These are phyloP conservation scores for Gymnodraco acuticeps DNA, from an alignment of 2,797 vertebrate species.

Conservation along the genomic window DNA sequence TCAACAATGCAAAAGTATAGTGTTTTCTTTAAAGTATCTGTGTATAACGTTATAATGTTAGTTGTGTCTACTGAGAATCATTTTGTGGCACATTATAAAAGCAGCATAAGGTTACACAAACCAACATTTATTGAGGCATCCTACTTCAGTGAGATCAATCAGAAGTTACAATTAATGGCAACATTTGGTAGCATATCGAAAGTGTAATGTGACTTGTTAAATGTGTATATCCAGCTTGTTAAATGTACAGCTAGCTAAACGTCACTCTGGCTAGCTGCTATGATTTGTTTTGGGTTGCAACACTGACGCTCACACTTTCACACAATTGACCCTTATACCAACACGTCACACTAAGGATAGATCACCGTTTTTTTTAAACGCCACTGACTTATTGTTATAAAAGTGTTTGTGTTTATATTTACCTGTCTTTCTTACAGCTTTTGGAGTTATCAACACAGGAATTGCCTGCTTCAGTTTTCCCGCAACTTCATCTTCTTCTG, in stretches of 20 bases:
- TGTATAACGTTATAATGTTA: not conserved
- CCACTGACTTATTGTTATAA: fast-evolving
- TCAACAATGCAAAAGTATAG: not conserved
- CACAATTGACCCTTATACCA: conserved; percentile 2
- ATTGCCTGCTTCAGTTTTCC: conserved; percentile 78
- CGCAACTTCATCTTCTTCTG: conserved; percentile 78
- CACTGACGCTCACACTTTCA: not conserved
- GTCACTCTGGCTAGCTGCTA: not conserved
- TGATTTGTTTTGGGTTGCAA: conserved; percentile 23
- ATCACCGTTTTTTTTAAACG: fast-evolving
- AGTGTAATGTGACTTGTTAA: no score
- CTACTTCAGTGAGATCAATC: not conserved
- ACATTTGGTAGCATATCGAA: not conserved
- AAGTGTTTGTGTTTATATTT: not conserved
- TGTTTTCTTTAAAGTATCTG: no score
- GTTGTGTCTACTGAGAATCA: not conserved
- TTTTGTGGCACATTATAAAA: not conserved
- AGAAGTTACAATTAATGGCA: not conserved
- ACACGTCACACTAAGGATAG: not conserved
- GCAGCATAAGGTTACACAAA: not conserved
- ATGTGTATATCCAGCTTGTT: fast-evolving
- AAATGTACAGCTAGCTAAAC: not conserved
- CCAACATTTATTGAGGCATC: not conserved
- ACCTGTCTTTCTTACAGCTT: conserved; percentile 33
- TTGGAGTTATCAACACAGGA: not conserved